Base-by-base conservation (phyloP, 2,888 invertebrate species). In the Limnephilus marmoratus region DNA sequence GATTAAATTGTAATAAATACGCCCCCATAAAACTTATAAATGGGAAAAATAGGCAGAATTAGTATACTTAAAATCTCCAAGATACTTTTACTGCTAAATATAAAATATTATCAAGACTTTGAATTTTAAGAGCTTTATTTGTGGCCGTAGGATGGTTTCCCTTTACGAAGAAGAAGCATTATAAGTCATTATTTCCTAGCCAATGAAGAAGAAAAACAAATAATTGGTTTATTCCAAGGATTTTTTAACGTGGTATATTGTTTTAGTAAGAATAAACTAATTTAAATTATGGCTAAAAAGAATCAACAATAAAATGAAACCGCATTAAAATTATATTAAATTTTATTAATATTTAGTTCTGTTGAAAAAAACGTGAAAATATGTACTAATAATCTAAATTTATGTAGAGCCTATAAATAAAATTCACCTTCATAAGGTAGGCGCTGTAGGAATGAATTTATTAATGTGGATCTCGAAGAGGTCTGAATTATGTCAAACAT, bases 1-100 rank as follows among this genome's bases (percentile, higher is more conserved):
- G 68, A 68, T 68, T 68, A 68, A 68, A 68, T 68, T 68, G 68
- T 68, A 68, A 68, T 68, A 68, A 68, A 68, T 68, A 68, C n/a
- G 24, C 68, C 24, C 24, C 24, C 68, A 68, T 68, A 68, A 68
- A 68, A 68, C 68, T 68, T 68, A 68, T 24, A 68, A 68, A 68
- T 68, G 68, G 24, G 68, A 68, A 68, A 68, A 68, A 68, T 68
- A 68, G 68, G 68, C 68, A 24, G 68, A 68, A 68, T 68, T 68
- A 68, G 68, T 68, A 68, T 24, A 68, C 68, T 68, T 68, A 68
- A 68, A 24, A 24, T 68, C 68, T 24, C n/a, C 24, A 24, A 68
- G 24, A 68, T 68, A n/a, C 24, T 68, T 68, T 68, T n/a, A n/a
- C 68, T n/a, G 68, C n/a, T 68, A 68, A 68, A 68, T 68, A 24